Evolutionary conservation across 2,113 vertebrate species (phyloP), one percentile per base, ranked within the genome.

Genomic region (Mungos mungo): DNA sequence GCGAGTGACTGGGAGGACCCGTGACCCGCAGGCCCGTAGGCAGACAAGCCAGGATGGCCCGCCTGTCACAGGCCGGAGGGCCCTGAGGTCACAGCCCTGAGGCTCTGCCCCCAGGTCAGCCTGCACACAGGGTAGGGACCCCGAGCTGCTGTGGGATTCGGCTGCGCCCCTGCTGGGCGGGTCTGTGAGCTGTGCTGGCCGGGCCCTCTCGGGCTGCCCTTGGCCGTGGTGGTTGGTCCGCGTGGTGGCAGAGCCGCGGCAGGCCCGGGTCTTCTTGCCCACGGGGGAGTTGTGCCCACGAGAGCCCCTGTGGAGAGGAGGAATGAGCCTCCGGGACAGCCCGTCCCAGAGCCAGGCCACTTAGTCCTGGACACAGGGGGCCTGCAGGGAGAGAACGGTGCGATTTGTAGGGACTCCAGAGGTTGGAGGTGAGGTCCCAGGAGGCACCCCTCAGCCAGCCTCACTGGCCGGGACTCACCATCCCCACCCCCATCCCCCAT

Each of bases 201-300:
- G 9, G 21, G 14, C 45, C 77, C 54, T 33, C 0, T 1, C 8
- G 27, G 65, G 45, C 4, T 0, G 11, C 13, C 45, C 19, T 2
- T 0, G 0, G 2, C 65, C 16, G 1, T 0, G 35, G 7, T 1
- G 0, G 3, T 4, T 0, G 0, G 52, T 4, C 23, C 14, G 1
- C 2, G 19, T 38, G n/a, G 38, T 5, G 25, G 2, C 83, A 14
- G 21, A 13, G 45, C 41, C 3, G 41, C 9, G 1, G 7, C 9
- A 9, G 33, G 1, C 12, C 35, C 16, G 5, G 13, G n/a, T 35
- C 25, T 68, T 63, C 14, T 29, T 41, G 23, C 15, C 21, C 77
- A 15, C 8, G 1, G 5, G 9, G 29, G 25, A 23, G 29, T 21
- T 12, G 15, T 1, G 7, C 45, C 2, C 0, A 15, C 0, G 0